phyloP scores from a whole-genome alignment of 2,888 invertebrate genomes.

The Prostheceraeus crozeri region DNA sequence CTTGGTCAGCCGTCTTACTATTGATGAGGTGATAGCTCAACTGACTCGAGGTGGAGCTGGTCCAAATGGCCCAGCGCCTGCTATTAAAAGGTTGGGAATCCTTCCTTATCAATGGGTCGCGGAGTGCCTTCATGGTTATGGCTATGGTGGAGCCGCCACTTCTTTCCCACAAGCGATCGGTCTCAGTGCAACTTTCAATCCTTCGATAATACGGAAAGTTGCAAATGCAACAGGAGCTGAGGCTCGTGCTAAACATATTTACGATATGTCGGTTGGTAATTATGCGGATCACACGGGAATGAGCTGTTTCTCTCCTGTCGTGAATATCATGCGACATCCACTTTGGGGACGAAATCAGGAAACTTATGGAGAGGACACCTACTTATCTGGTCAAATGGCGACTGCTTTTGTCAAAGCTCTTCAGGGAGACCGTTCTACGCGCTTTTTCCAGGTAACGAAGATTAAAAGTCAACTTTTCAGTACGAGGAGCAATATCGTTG shows the following conservation, averaged over 20 bases:
- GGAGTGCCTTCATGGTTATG: conserved; percentile 32
- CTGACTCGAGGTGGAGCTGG: conserved; percentile 32
- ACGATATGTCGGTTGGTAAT: conserved; percentile 18
- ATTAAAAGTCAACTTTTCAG: no score
- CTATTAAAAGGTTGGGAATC: conserved; percentile 34
- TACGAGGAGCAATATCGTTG: no score
- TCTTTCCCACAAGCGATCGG: conserved; percentile 36
- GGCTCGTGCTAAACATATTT: conserved; percentile 37
- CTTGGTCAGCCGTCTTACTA: conserved; percentile 27
- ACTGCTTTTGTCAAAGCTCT: conserved; percentile 35
- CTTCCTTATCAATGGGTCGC: conserved; percentile 36
- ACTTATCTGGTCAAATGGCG: conserved; percentile 34
- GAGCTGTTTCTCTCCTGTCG: conserved; percentile 38
- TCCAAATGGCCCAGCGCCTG: conserved; percentile 31
- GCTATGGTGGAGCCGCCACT: conserved; percentile 33
- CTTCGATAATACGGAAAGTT: conserved; percentile 8
- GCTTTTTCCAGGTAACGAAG: no score
- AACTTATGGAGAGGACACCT: conserved; percentile 38
- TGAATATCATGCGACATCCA: conserved; percentile 39
- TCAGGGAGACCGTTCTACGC: conserved; percentile 35
- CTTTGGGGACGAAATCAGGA: conserved; percentile 39
- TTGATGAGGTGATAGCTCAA: conserved; percentile 26
- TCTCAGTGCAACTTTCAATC: conserved; percentile 31
- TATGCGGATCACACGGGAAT: conserved; percentile 38
- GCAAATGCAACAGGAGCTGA: conserved; percentile 36